Base-by-base conservation (phyloP, 2,113 vertebrate species). In the Brachionichthys hirsutus region DNA sequence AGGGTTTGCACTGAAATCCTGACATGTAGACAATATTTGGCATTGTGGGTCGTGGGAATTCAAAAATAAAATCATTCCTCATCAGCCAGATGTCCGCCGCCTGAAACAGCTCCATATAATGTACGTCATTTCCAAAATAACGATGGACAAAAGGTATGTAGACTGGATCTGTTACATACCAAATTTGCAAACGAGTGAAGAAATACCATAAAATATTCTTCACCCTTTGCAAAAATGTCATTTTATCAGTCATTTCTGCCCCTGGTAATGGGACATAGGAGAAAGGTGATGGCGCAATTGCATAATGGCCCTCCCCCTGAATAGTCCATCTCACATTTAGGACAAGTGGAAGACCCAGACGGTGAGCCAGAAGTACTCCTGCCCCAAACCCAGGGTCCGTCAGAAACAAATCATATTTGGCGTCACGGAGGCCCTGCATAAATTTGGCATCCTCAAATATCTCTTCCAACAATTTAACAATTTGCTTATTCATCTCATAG, bases 101-200 rank as follows among this genome's bases (percentile, higher is more conserved):
- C 51, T 85, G 83, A 53, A 88, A 80, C 49, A 88, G 63, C 68
- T 85, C 81, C 79, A 87, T 87, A 67, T 88, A 88, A 59, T 87
- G 51, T 0, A 85, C 49, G 0, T 80, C 67, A 1, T 52, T 56
- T 18, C 85, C 81, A 6, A 85, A 88, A 48, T 87, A 54, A 13
- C 44, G 81, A 6, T 64, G 69, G 9, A 85, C 83, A 17, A 87
- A 87, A 0, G 83, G 76, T 15, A 9, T 61, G 51, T 85, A 88
- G 1, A 0, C 83, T 0, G 50, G 0, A 0, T 85, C 76, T 17
- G 14, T 12, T 0, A 83, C 0, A 2, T 62, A 83, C 68, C 52
- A 43, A 34, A 43, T 42, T 10, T 70, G 59, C 0, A 83, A 3
- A 3, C 15, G 0, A 0, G 54, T 53, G 4, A 85, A 75, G 1